phyloP scores from a whole-genome alignment of 2,113 vertebrate genomes.

The Formicarius rufipectus region DNA sequence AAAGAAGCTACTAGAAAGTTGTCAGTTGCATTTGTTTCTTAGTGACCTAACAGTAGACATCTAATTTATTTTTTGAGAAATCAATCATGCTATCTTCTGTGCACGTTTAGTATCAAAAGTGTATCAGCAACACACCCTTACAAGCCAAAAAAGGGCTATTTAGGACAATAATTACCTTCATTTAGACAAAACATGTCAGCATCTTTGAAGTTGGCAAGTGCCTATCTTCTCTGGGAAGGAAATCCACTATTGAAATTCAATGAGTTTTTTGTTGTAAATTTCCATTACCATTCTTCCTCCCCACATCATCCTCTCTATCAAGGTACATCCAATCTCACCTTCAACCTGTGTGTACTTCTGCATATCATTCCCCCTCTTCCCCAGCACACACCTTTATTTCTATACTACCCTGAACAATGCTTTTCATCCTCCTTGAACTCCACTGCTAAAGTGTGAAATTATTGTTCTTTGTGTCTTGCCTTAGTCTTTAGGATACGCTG shows the following conservation, averaged over 20 bases:
- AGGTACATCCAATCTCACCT: not conserved
- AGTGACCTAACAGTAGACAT: not conserved
- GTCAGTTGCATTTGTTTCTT: not conserved
- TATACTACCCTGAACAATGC: not conserved
- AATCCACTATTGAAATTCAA: not conserved
- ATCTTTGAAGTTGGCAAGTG: not conserved
- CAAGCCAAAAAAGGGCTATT: not conserved
- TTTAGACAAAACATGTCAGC: not conserved
- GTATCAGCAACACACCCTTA: not conserved
- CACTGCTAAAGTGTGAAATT: not conserved
- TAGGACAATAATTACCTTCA: not conserved
- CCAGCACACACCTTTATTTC: not conserved
- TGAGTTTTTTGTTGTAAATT: not conserved
- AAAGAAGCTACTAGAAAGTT: not conserved
- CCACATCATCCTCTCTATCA: not conserved
- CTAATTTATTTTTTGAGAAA: not conserved
- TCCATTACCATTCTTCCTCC: not conserved
- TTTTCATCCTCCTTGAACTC: not conserved
- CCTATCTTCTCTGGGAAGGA: not conserved
- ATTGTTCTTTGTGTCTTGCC: not conserved
- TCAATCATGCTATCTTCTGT: not conserved
- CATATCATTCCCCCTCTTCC: not conserved
- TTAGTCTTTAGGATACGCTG: constrained; percentile 88
- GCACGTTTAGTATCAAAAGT: not conserved
- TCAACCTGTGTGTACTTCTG: not conserved